phyloP scores from a whole-genome alignment of 2,888 invertebrate genomes.

The Drosophila multiciliata region DNA sequence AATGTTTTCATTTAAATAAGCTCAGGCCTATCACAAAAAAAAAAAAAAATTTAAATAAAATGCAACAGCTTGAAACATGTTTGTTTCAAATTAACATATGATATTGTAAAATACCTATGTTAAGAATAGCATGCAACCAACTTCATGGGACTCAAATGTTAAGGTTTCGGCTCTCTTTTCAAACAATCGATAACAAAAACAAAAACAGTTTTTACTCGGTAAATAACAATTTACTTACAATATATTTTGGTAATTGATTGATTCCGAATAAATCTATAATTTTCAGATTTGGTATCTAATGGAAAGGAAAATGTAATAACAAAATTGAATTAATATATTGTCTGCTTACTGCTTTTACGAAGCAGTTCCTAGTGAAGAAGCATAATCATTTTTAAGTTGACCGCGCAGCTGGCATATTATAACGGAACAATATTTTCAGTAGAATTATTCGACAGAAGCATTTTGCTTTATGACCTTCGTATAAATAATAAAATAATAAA shows the following conservation, averaged over 20 bases:
- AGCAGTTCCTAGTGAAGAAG: neutral
- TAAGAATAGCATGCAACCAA: neutral
- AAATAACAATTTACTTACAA: neutral
- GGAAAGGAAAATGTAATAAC: neutral
- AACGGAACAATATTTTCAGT: neutral
- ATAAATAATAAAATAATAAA: no score
- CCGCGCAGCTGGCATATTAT: neutral
- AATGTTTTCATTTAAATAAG: neutral
- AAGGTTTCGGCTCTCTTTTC: no score
- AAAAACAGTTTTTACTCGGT: neutral
- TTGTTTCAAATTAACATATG: slow-evolving; percentile 14
- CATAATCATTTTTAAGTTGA: neutral
- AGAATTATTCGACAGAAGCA: neutral
- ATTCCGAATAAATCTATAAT: neutral
- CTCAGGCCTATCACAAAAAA: neutral
- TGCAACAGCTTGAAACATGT: neutral
- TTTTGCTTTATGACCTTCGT: neutral
- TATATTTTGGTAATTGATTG: neutral
- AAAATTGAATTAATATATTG: neutral
- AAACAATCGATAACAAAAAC: neutral
- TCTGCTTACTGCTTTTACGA: neutral
- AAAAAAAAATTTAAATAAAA: neutral
- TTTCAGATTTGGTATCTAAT: neutral
- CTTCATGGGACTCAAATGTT: slow-evolving; percentile 6
- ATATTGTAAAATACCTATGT: slow-evolving; percentile 9